These are phyloP conservation scores for Caenorhabditis sp. DNA, from an alignment of 2,888 invertebrate species.

Conservation along the genomic window DNA sequence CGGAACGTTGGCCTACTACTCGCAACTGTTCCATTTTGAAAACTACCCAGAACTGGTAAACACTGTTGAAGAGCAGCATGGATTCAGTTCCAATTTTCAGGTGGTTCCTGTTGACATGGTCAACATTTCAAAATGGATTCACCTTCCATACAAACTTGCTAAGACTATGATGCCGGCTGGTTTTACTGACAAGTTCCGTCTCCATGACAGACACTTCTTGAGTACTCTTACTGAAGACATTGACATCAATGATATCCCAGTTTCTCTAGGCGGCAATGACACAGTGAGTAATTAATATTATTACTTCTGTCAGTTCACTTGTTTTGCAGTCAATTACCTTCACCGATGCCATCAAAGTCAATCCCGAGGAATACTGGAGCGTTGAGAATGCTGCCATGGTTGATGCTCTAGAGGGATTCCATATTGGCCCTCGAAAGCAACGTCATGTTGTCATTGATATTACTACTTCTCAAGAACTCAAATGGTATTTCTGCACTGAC, in stretches of 20 bases:
- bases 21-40: conserved; percentile 82
- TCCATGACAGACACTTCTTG: conserved; percentile 80
- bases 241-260: conserved; percentile 76
- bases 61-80: neutral
- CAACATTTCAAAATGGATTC: conserved; percentile 82
- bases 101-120: conserved; percentile 80
- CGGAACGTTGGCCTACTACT: conserved; percentile 82
- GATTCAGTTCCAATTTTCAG: conserved; percentile 40
- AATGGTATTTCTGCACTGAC: conserved; percentile 82
- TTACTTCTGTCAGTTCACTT: neutral
- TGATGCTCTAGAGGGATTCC: conserved; percentile 75
- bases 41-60: conserved; percentile 82
- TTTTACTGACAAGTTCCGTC: conserved; percentile 80
- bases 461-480: conserved; percentile 67
- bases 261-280: conserved; percentile 79
- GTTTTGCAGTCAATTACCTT: conserved; percentile 77
- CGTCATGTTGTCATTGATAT: conserved; percentile 76
- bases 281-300: conserved; percentile 62
- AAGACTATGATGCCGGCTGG: conserved; percentile 82
- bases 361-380: conserved; percentile 75
- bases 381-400: conserved; percentile 71
- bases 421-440: conserved; percentile 76
- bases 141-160: conserved; percentile 80
- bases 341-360: conserved; percentile 75
- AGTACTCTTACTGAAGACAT: conserved; percentile 76